These are phyloP conservation scores for Drosophila micromelanica DNA, from an alignment of 1,140 invertebrate species.

Conservation along the genomic window DNA sequence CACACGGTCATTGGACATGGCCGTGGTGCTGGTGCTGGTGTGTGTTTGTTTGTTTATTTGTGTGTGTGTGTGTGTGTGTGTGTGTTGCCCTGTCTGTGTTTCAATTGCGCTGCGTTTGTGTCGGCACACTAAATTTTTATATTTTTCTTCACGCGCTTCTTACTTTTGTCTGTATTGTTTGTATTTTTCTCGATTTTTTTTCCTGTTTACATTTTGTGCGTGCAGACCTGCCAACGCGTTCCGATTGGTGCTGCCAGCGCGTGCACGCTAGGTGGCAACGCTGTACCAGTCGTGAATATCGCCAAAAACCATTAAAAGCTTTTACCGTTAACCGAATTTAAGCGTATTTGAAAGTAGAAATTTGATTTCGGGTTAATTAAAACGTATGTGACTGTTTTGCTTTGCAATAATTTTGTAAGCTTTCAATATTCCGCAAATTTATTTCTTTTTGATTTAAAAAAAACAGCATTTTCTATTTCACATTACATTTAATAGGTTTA, in stretches of 20 bases:
- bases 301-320: slow-evolving; percentile 1
- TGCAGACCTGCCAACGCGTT: slow-evolving; percentile 29
- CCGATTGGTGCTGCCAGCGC: slow-evolving; percentile 7
- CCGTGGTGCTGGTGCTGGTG: slow-evolving; percentile 54
- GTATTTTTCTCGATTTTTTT: slow-evolving; percentile 78
- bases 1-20: slow-evolving; percentile 73
- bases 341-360: too few species aligned
- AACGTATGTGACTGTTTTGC: too few species aligned
- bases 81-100: slow-evolving; percentile 31
- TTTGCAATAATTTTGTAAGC: too few species aligned
- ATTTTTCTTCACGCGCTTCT: slow-evolving; percentile 60
- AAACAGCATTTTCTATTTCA: neutral
- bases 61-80: slow-evolving; percentile 36
- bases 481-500: slow-evolving; percentile 54
- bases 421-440: neutral
- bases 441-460: neutral
- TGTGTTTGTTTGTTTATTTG: slow-evolving; percentile 31
- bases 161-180: slow-evolving; percentile 80
- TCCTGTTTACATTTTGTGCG: slow-evolving; percentile 73
- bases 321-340: neutral
- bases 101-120: slow-evolving; percentile 36
- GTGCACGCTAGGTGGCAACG: slow-evolving; percentile 38
- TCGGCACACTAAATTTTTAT: slow-evolving; percentile 42
- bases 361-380: too few species aligned
- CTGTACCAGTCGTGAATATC: slow-evolving; percentile 16